A percentile compares a stretch with the other conserved stretches of the same genome.
phyloP scores from a whole-genome alignment of 1,140 invertebrate species.

The Conopomorpha cramerella region DNA sequence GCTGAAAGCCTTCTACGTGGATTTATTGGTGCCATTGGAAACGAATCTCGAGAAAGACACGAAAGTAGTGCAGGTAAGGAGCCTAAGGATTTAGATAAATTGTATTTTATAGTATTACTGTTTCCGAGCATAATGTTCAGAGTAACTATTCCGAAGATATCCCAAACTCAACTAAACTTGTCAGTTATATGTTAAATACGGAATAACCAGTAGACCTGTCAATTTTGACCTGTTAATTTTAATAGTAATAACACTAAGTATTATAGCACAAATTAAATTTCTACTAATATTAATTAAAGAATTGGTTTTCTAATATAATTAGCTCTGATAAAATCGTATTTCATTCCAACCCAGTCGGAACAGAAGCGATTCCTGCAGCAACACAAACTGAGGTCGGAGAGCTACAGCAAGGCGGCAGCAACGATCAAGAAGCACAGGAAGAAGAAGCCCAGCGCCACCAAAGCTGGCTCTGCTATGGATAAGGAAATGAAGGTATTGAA shows the following conservation, averaged over 20 bases:
- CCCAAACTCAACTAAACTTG: too few species aligned
- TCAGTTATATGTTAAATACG: too few species aligned
- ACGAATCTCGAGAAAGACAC: constrained; percentile 92
- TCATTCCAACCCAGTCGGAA: constrained; percentile 70
- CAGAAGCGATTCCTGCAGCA: constrained; percentile 89
- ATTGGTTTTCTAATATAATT: too few species aligned
- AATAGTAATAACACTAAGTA: too few species aligned
- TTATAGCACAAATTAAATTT: too few species aligned
- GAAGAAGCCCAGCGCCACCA: constrained; percentile 79
- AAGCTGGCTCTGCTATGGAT: constrained; percentile 79
- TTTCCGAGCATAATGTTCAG: constrained; percentile 17
- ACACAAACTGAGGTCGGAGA: constrained; percentile 85
- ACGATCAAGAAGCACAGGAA: constrained; percentile 88
- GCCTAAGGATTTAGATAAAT: too few species aligned
- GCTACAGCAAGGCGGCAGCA: constrained; percentile 85
- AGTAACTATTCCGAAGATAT: too few species aligned
- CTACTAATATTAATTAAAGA: too few species aligned
- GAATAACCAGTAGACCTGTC: too few species aligned
- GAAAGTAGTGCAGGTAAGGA: constrained; percentile 85
- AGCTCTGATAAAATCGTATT: too few species aligned
- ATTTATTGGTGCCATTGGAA: constrained; percentile 87
- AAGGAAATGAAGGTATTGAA: constrained; percentile 81
- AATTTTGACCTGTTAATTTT: too few species aligned
- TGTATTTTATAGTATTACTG: too few species aligned
- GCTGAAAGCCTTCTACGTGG: constrained; percentile 93